Percentiles rank a stretch among this genome's conserved stretches.
Evolutionary conservation across 2,797 vertebrate species (phyloP).

Genomic region (Nyctibius grandis): DNA sequence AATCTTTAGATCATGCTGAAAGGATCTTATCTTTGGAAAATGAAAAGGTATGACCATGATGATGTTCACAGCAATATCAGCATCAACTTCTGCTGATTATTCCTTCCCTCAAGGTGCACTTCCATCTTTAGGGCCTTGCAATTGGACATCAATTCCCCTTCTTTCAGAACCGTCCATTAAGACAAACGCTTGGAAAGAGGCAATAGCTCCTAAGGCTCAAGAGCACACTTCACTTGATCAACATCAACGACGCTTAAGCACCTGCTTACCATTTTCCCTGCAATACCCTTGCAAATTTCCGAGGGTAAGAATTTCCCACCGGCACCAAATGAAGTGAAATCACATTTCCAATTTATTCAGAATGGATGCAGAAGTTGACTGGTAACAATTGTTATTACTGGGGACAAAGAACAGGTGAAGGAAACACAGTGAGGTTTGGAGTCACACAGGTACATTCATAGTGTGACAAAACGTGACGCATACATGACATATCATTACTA

Average conservation of each 20-base stretch:
- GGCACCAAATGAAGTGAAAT: background rate
- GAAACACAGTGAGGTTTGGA: background rate
- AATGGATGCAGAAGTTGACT: background rate
- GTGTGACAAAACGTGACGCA: background rate
- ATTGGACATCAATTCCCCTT: background rate
- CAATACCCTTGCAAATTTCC: background rate
- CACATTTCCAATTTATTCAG: background rate
- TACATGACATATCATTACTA: background rate
- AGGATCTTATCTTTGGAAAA: background rate
- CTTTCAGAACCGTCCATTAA: background rate
- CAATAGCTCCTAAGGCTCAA: background rate
- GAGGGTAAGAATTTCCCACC: background rate
- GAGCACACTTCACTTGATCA: background rate
- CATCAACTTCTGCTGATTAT: background rate
- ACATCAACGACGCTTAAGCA: background rate
- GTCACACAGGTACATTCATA: background rate
- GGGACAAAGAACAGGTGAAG: background rate
- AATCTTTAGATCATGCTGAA: background rate
- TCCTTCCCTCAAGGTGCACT: background rate
- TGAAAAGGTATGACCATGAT: background rate
- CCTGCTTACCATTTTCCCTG: background rate
- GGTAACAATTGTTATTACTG: background rate
- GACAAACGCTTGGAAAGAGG: background rate
- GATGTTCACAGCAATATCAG: background rate
- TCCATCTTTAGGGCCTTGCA: background rate